Evolutionary conservation across 2,888 invertebrate genomes (phyloP), one percentile per base, ranked within the genome.

Genomic region (Gibbula magus): DNA sequence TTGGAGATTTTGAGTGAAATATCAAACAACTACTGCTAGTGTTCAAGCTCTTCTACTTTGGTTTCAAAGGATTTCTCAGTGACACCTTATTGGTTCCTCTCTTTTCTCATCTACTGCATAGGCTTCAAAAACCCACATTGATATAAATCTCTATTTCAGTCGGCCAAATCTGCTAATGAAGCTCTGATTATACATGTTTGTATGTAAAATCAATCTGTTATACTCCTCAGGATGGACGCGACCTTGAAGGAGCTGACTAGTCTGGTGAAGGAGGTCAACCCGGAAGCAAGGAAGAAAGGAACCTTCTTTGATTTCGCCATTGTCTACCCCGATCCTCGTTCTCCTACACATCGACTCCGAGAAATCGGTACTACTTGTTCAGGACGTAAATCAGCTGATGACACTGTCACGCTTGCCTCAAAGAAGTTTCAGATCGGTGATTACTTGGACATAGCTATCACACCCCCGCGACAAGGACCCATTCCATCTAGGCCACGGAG

Each of bases 181-280:
- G n/a, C n/a, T n/a, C n/a, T n/a, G n/a, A n/a, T n/a, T n/a, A n/a
- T n/a, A n/a, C n/a, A n/a, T n/a, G n/a, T n/a, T n/a, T n/a, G n/a
- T n/a, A n/a, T n/a, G n/a, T n/a, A n/a, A n/a, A n/a, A n/a, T n/a
- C n/a, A n/a, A n/a, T n/a, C n/a, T n/a, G n/a, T n/a, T n/a, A n/a
- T n/a, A n/a, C n/a, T n/a, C 75, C 81, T 4, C 83, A 92, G 92
- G 92, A 87, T 95, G 95, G 96, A 99, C 93, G 99, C 99, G 4
- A 98, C 98, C 0, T 94, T 99, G 20, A 96, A 98, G 84, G 99
- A 99, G 94, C 95, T 99, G 13, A 98, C 98, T 0, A 96, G 96
- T n/a, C 94, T 99, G 8, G 98, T 99, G 0, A 98, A 98, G 91
- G 99, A 99, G 94, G 99, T 99, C 0, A 99, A 99, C 93, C 97